Evolutionary conservation across 2,797 vertebrate species (phyloP), one percentile per base, ranked within the genome.

Genomic region (Sebastes ruberrimus): DNA sequence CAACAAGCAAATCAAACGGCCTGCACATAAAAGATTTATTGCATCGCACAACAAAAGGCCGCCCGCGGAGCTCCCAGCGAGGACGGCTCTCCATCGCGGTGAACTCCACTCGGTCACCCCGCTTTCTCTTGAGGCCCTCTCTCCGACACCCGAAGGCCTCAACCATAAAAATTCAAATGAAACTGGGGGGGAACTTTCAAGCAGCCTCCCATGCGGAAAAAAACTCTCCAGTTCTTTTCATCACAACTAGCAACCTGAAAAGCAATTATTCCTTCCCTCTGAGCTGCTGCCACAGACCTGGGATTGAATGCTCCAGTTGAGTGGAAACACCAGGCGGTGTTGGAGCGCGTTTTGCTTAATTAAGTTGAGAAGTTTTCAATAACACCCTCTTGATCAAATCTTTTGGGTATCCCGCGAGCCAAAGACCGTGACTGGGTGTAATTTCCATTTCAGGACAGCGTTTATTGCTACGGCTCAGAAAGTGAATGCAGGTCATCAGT

Each of bases 1-100:
- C 93, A 93, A 94, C 91, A 94, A 95, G 88, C 93, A 91, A 94
- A 95, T 95, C 88, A 89, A 95, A 89, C 52, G 71, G 86, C 76
- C 88, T 53, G 74, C 88, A 89, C 85, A 93, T 92, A 85, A 92
- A 93, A 95, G 94, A 96, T 95, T 95, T 95, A 96, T 94, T 83
- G 89, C 90, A 42, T 83, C 42, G 3, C 46, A 7, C 85, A 65
- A 94, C 91, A 95, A 96, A 94, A 94, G 91, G 90, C 92, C 89
- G 83, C 93, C 93, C 91, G 94, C 22, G 3, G 89, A 89, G 95
- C 85, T 89, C 81, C 78, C 76, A 28, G 68, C 46, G 18, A 89
- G 82, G 74, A 89, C 76, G 71, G 86, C 84, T 92, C 88, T 64
- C 33, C 46, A 72, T 77, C 56, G 71, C 27, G 69, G 77, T 91